These are phyloP conservation scores for Crotophaga sulcirostris DNA, from an alignment of 2,113 vertebrate genomes.

Conservation along the genomic window DNA sequence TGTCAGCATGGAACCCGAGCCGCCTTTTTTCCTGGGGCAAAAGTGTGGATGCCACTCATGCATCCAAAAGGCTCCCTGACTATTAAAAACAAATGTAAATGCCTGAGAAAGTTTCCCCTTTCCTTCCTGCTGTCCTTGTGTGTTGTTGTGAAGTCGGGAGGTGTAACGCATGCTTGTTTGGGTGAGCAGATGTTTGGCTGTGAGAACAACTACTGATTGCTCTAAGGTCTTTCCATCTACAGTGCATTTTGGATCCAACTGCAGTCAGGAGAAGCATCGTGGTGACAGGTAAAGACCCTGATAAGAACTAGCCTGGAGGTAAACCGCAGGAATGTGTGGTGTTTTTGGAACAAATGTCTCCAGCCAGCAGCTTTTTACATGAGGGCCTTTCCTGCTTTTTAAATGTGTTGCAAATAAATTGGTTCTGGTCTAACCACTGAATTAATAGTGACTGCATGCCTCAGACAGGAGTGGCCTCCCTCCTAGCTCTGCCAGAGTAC, in stretches of 20 bases:
- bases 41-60: not conserved
- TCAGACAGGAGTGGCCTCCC: not conserved
- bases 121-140: not conserved
- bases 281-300: not conserved
- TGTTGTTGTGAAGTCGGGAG: conserved; percentile 2
- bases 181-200: conserved; percentile 29
- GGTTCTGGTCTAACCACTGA: not conserved
- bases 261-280: not conserved
- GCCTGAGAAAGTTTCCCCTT: not conserved
- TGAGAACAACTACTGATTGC: not conserved
- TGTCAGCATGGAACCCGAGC: not conserved
- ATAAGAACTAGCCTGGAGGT: not conserved
- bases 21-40: not conserved
- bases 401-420: not conserved
- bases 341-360: not conserved
- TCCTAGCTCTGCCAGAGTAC: not conserved
- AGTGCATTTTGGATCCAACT: not conserved
- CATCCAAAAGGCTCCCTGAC: not conserved
- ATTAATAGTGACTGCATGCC: not conserved
- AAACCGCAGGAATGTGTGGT: not conserved
- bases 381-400: not conserved
- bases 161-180: not conserved
- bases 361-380: not conserved
- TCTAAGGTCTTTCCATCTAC: not conserved
- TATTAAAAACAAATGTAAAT: conserved; percentile 33